Conservation (phyloP, 2,113 vertebrate genomes). For the Saguinus midas region DNA sequence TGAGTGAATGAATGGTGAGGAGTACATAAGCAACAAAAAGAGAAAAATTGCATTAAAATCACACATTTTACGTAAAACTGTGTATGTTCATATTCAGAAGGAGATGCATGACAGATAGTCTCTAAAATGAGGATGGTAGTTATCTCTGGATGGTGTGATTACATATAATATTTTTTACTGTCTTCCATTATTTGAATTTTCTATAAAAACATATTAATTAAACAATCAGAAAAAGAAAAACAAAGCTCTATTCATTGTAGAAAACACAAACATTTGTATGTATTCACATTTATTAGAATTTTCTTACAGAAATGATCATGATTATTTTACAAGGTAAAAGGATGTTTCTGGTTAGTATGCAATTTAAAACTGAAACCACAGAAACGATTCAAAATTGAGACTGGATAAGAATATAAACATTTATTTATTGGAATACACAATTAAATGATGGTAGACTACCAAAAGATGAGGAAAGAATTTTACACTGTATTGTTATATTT, state of each 20-base stretch:
- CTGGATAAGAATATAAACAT: neutral
- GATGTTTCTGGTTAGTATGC: neutral
- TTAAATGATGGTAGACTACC: neutral
- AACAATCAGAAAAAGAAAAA: neutral
- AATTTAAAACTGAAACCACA: slow-evolving; percentile 27
- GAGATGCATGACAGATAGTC: neutral
- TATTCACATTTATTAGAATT: neutral
- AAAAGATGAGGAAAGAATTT: neutral
- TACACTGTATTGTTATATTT: neutral
- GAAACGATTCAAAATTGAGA: neutral
- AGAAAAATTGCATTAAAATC: neutral
- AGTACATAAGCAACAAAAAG: neutral
- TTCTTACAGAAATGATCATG: neutral
- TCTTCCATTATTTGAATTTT: slow-evolving; percentile 10
- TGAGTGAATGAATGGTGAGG: neutral
- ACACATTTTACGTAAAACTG: neutral
- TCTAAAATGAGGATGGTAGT: neutral
- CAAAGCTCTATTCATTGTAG: neutral
- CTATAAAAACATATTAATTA: neutral
- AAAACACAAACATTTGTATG: neutral
- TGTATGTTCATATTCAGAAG: neutral
- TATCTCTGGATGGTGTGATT: neutral
- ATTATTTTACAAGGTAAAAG: neutral
- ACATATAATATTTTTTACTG: neutral
- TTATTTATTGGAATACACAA: neutral